Percentiles rank a stretch among this genome's conserved stretches.
Evolutionary conservation across 2,888 invertebrate species (phyloP).

Genomic region (Mesodorylaimus sp.): DNA sequence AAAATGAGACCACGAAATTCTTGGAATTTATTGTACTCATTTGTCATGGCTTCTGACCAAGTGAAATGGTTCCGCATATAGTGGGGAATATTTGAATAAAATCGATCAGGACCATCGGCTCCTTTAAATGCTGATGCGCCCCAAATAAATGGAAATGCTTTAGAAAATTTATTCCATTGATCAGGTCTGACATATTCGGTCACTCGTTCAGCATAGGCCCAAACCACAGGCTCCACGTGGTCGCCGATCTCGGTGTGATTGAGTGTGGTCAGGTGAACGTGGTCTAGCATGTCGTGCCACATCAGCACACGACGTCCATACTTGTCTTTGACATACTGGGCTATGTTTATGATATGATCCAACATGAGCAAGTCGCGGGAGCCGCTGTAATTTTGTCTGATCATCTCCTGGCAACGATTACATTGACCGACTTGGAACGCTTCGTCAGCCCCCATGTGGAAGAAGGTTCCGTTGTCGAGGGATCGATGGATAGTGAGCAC

Average conservation of each 20-base stretch:
- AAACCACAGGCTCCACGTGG: constrained; percentile 24
- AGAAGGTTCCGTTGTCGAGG: constrained; percentile 30
- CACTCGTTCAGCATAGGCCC: constrained; percentile 26
- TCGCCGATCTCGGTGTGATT: constrained; percentile 11
- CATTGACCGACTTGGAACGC: constrained; percentile 21
- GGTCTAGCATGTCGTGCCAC: constrained; percentile 28
- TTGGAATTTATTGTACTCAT: constrained; percentile 10
- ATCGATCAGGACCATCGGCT: constrained; percentile 35
- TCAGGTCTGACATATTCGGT: constrained; percentile 21
- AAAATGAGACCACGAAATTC: constrained; percentile 16
- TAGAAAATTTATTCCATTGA: constrained; percentile 49
- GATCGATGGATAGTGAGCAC: constrained; percentile 32
- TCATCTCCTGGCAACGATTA: constrained; percentile 22
- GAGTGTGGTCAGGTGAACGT: constrained; percentile 16
- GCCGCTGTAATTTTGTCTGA: constrained; percentile 4
- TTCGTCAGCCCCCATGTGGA: constrained; percentile 39
- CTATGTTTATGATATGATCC: constrained; percentile 41
- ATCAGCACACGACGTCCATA: constrained; percentile 18
- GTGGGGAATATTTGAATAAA: constrained; percentile 33
- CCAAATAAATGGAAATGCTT: constrained; percentile 51
- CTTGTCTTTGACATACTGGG: constrained; percentile 29
- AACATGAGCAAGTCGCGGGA: constrained; percentile 40
- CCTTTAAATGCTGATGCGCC: constrained; percentile 52
- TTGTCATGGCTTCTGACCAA: constrained; percentile 32
- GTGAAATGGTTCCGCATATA: constrained; percentile 36